Evolutionary conservation across 2,888 invertebrate species (phyloP), one percentile per base, ranked within the genome.

Genomic region (Ethmia dodecea): DNA sequence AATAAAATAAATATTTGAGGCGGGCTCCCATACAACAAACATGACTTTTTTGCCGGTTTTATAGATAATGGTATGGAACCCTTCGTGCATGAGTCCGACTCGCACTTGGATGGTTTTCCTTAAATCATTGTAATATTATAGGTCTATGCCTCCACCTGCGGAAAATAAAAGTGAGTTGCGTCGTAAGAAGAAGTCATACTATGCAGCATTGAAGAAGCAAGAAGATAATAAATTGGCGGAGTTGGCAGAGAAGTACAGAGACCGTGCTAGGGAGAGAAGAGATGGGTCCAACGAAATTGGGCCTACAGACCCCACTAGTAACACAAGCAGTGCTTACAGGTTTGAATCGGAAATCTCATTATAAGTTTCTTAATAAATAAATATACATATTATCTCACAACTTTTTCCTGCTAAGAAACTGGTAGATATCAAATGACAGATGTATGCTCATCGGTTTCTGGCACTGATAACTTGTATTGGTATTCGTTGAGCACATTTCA

Each of bases 201-300:
- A 98, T 84, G 97, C 98, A 0, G 97, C 90, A 88, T 76, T 98
- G 5, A 97, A 98, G 57, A 96, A 97, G 59, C 95, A 97, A 60
- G 98, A 98, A 66, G 98, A 98, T 59, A 96, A 94, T 53, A 95
- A 97, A 69, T 89, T 98, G 73, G 96, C 96, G 1, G 98, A 98
- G 63, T 71, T 98, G 16, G 96, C 97, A 0, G 94, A 96, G 60
- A 97, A 97, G 64, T 98, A 98, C 70, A 88, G 97, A 38, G 97
- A 97, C 67, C 87, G 97, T 36, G 97, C 98, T 0, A 88, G 94
- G 27, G 98, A 99, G 73, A 88, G 99, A 38, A 84, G 98, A 47
- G 97, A 96, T 57, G 97, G 97, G 0, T 89, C 90, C 55, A 93
- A 94, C 4, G 97, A 97, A 60, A 91, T 95, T 48, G 92, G 92